These are phyloP conservation scores for Yasuhikotakia modesta DNA, from an alignment of 2,797 vertebrate genomes.

Conservation along the genomic window DNA sequence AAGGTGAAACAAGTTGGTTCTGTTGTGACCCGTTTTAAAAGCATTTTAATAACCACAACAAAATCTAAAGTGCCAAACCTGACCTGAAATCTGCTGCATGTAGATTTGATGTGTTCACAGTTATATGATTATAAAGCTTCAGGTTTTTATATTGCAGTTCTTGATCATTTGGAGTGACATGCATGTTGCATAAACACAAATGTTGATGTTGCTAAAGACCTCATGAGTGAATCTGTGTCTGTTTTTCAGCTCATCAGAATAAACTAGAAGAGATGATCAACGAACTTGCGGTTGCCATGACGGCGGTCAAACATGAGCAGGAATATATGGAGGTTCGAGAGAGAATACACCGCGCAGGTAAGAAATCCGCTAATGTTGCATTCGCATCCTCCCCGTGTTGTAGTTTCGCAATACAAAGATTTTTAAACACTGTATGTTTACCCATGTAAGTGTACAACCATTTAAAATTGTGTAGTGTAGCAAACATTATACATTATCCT, in stretches of 20 bases:
- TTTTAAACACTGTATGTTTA: no score
- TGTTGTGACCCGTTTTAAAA: not conserved
- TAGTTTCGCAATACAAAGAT: no score
- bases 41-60: not conserved
- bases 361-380: conserved; percentile 52
- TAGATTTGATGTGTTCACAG: not conserved
- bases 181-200: not conserved
- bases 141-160: not conserved
- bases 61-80: not conserved
- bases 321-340: conserved; percentile 99
- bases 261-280: conserved; percentile 99
- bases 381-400: no score
- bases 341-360: conserved; percentile 98
- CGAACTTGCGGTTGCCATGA: conserved; percentile 96
- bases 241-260: conserved; percentile 90
- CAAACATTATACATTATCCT: no score
- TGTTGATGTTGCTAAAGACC: not conserved
- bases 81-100: conserved; percentile 6
- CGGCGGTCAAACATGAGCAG: conserved; percentile 97
- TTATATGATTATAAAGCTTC: not conserved
- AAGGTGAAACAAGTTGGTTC: not conserved
- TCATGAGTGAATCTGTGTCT: not conserved
- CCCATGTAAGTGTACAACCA: no score
- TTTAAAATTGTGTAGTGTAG: no score
- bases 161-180: not conserved